Evolutionary conservation across 2,888 invertebrate genomes (phyloP).

Genomic region (Torymus auratus): DNA sequence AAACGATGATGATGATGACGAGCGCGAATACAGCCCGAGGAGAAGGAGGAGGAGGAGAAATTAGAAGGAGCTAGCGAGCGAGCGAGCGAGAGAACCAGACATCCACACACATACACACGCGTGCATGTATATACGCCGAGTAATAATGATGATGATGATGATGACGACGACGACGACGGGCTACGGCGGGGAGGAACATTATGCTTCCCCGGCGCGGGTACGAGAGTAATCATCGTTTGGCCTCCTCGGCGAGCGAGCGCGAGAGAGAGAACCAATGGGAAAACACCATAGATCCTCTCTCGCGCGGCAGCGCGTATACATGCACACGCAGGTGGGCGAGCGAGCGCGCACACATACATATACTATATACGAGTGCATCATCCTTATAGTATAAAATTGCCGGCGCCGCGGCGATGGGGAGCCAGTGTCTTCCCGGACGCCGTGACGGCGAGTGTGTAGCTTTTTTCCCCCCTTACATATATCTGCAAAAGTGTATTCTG

Average conservation of each 20-base stretch:
- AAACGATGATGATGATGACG: slow-evolving; percentile 62
- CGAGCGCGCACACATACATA: background rate
- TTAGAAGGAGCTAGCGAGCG: slow-evolving; percentile 1
- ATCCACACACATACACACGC: background rate
- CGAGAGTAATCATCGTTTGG: slow-evolving; percentile 73
- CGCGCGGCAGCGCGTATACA: slow-evolving; percentile 25
- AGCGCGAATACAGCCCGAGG: slow-evolving; percentile 43
- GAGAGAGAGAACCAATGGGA: slow-evolving; percentile 69
- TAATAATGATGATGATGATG: slow-evolving; percentile 57
- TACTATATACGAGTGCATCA: background rate
- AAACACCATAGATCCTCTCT: slow-evolving; percentile 67
- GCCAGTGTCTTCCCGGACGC: slow-evolving; percentile 41
- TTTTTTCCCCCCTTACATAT: background rate
- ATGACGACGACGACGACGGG: slow-evolving; percentile 62
- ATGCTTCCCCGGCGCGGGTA: slow-evolving; percentile 33
- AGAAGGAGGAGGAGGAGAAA: slow-evolving; percentile 29
- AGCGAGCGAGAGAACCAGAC: background rate
- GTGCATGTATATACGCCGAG: background rate
- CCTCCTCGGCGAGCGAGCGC: slow-evolving; percentile 10
- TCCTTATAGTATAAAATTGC: slow-evolving; percentile 46
- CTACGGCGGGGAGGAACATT: slow-evolving; percentile 61
- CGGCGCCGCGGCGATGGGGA: slow-evolving; percentile 22
- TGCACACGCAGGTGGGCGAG: background rate
- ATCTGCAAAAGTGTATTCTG: too few species aligned
- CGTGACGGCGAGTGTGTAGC: slow-evolving; percentile 16